A percentile compares a stretch with the other conserved stretches of the same genome.
phyloP scores from a whole-genome alignment of 37 sponge, comb jelly and placozoan species.

The Ianthella basta region DNA sequence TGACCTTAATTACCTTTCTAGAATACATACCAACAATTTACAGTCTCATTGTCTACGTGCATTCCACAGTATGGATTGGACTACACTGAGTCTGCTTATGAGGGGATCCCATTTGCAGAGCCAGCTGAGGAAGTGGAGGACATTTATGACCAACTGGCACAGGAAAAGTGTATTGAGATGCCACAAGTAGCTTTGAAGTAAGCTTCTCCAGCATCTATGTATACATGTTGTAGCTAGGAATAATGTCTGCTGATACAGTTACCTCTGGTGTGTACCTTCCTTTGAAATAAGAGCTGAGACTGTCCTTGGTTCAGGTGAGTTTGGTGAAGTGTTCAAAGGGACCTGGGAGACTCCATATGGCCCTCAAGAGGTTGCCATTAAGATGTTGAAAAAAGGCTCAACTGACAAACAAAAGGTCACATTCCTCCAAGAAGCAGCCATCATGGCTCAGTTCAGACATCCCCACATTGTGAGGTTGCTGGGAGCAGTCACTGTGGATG shows the following conservation, averaged over 20 bases:
- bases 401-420: neutral
- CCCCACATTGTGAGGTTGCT: constrained; percentile 34
- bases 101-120: neutral
- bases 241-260: too few relatives aligned
- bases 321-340: constrained; percentile 41
- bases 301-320: constrained; percentile 35
- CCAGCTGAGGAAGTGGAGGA: constrained; percentile 12
- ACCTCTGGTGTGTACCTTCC: too few relatives aligned
- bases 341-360: constrained; percentile 25
- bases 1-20: too few relatives aligned
- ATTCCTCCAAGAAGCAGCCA: constrained; percentile 43
- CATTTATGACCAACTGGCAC: neutral
- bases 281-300: too few relatives aligned
- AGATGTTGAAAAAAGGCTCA: constrained; percentile 14
- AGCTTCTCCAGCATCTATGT: neutral
- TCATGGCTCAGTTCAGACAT: constrained; percentile 42
- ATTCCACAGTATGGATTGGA: too few relatives aligned
- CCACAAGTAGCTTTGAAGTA: constrained; percentile 13
- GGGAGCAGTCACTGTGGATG: constrained; percentile 34
- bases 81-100: neutral
- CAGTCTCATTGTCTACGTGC: too few relatives aligned
- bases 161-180: constrained; percentile 2
- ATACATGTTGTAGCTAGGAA: too few relatives aligned
- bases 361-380: constrained; percentile 38
- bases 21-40: too few relatives aligned